Evolutionary conservation across 2,797 vertebrate genomes (phyloP), one percentile per base, ranked within the genome.

Genomic region (Dendrocincla fuliginosa): DNA sequence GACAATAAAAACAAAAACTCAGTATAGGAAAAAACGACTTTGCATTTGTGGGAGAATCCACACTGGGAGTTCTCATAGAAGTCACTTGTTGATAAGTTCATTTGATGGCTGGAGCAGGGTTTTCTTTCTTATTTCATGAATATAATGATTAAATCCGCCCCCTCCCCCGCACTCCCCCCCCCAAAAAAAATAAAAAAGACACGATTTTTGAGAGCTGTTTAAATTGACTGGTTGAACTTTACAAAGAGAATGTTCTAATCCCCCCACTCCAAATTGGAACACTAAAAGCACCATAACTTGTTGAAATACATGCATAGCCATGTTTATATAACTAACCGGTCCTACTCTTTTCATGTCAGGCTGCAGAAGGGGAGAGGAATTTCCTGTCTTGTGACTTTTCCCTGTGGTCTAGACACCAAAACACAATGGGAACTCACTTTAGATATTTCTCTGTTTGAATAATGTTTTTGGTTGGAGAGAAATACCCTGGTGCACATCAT

Each of bases 371-470:
- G 63, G 93, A 90, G 83, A 96, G 67, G 93, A 86, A 88, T 95
- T 96, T 96, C 94, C 91, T 95, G 91, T 91, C 91, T 79, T 95
- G 87, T 95, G 91, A 96, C 91, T 91, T 94, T 84, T 69, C 63
- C 77, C 82, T 95, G 92, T 91, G 90, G 91, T 91, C 78, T 96
- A 93, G 91, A 88, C 94, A 84, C 63, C 77, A 53, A 79, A 95
- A 84, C 80, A 93, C 94, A 95, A 77, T 95, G 70, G 83, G 63
- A 94, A 42, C 83, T 42, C 81, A 32, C 61, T 93, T 47, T 16
- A 80, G 68, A 33, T 65, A 63, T 28, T 91, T 64, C 56, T 35
- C 56, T 53, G 24, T 87, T 84, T 61, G 64, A 82, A 78, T 90
- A 84, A 47, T 56, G 35, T 46, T 92, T 84, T 64, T 95, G 22